Conservation (phyloP, 2,797 vertebrate genomes). For the Sebastes alutus region DNA sequence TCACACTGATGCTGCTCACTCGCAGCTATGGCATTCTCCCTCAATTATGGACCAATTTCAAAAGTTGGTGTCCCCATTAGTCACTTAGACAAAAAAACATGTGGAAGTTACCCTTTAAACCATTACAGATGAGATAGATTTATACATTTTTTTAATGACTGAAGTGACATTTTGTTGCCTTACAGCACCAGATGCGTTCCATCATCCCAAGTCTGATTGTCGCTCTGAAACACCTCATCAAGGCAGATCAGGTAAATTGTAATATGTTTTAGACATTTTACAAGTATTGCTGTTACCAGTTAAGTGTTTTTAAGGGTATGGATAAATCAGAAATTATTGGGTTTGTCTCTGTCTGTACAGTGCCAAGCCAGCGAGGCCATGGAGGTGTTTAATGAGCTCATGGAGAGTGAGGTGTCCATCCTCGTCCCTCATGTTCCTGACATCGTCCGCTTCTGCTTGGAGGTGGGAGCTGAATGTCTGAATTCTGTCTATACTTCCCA, state of each 20-base stretch:
- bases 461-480: constrained; percentile 75
- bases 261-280: neutral
- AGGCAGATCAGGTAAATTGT: constrained; percentile 84
- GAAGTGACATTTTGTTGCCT: constrained; percentile 4
- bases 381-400: constrained; percentile 91
- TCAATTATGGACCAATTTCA: neutral
- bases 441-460: constrained; percentile 87
- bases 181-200: constrained; percentile 85
- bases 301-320: neutral
- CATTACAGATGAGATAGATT: neutral
- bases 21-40: neutral
- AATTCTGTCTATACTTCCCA: neutral
- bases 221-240: constrained; percentile 86
- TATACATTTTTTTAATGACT: neutral
- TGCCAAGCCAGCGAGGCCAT: constrained; percentile 88
- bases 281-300: neutral
- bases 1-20: neutral
- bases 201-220: constrained; percentile 86
- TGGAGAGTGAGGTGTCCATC: constrained; percentile 90
- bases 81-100: neutral
- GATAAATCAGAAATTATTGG: neutral
- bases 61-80: neutral
- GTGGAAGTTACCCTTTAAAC: neutral
- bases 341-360: constrained; percentile 66
- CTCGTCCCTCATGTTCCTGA: constrained; percentile 86